Evolutionary conservation across 2,797 vertebrate species (phyloP).

Genomic region (Rhinella marina): DNA sequence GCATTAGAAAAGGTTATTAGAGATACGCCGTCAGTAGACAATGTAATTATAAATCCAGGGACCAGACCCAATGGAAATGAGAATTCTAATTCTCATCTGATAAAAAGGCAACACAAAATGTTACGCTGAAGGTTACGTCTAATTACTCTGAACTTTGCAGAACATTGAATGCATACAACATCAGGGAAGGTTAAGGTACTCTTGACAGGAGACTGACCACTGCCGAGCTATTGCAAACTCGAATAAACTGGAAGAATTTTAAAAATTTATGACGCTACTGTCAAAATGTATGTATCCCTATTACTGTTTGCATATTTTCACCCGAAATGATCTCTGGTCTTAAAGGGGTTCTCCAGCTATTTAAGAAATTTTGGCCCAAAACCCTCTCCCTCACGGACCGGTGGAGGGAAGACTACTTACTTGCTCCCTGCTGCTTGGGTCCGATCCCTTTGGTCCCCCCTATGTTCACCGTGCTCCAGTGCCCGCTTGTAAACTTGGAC

Average conservation of each 20-base stretch:
- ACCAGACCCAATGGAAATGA: slow-evolving; percentile 27
- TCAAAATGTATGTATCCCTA: neutral
- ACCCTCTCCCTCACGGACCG: too few species aligned
- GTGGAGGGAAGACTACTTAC: too few species aligned
- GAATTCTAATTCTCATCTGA: slow-evolving; percentile 23
- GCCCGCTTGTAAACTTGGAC: too few species aligned
- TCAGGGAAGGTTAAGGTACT: slow-evolving; percentile 20
- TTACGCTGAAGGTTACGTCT: slow-evolving; percentile 43
- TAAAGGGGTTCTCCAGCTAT: neutral
- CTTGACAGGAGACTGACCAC: neutral
- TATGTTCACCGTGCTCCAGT: too few species aligned
- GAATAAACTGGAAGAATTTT: neutral
- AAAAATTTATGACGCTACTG: neutral
- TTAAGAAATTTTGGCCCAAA: too few species aligned
- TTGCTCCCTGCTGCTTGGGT: too few species aligned
- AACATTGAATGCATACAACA: slow-evolving; percentile 4
- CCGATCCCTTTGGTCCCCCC: too few species aligned
- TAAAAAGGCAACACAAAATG: slow-evolving; percentile 39
- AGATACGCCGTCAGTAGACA: slow-evolving; percentile 33
- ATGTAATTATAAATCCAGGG: slow-evolving; percentile 44
- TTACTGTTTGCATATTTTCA: neutral
- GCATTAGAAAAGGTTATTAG: slow-evolving; percentile 48
- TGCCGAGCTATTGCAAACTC: neutral
- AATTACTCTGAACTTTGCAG: slow-evolving; percentile 29
- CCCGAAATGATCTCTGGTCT: neutral